Evolutionary conservation across 2,888 invertebrate genomes (phyloP), one percentile per base, ranked within the genome.

Genomic region (Saturnia japonica): DNA sequence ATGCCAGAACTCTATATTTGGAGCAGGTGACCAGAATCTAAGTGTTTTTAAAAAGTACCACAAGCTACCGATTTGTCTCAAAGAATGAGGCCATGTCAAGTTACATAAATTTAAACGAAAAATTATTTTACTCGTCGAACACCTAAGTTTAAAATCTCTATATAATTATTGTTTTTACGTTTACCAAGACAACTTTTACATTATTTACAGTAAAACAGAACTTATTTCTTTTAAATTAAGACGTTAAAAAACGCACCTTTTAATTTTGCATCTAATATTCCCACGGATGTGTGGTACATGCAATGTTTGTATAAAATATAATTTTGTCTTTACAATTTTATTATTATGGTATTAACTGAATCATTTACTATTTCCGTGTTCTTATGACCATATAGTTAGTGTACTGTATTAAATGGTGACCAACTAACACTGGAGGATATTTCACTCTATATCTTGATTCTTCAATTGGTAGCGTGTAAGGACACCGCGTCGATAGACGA

Each of bases 271-370:
- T 40, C 9, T 3, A 40, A 19, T 40, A 40, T 64, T 64, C 64
- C 64, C 64, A 64, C 64, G 40, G 34, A 64, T 64, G 40, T n/a
- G 8, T 12, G 19, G n/a, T 16, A 28, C 25, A 28, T 28, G 4
- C 14, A 34, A 34, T 16, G 64, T 64, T 64, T 64, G 64, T 40
- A 8, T 64, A 64, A 40, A 19, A 3, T 1, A 40, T 64, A 40
- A 64, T 40, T 64, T 34, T n/a, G 40, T 64, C 40, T 64, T 64
- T 64, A 40, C 64, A n/a, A 19, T 64, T n/a, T n/a, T 40, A 64
- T 64, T 64, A 64, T 40, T 64, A 64, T 40, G n/a, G 19, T n/a
- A 11, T 8, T n/a, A 40, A 40, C 40, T 64, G 11, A n/a, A 40
- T 64, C 1, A 40, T 40, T n/a, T 16, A 64, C 1, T 19, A n/a